phyloP scores from a whole-genome alignment of 2,888 invertebrate genomes.

The Minunthozetes semirufus region DNA sequence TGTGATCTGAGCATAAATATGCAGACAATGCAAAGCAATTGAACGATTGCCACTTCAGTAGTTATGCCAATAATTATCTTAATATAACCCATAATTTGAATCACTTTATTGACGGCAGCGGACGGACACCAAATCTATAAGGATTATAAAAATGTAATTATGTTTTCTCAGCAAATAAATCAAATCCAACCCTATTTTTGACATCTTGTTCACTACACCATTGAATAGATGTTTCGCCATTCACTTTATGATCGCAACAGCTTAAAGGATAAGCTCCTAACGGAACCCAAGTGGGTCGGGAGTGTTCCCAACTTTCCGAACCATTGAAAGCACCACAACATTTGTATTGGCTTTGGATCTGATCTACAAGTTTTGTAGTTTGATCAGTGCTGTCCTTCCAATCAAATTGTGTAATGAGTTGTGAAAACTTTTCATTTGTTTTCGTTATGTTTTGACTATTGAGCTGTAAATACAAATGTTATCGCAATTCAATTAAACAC shows the following conservation, averaged over 20 bases:
- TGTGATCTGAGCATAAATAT: constrained; percentile 15
- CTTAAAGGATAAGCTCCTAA: background rate
- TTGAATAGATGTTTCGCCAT: background rate
- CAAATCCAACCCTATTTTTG: background rate
- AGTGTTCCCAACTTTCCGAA: background rate
- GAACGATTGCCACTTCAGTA: background rate
- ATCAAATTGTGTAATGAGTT: background rate
- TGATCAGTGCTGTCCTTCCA: background rate
- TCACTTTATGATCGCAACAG: background rate
- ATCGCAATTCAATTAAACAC: background rate
- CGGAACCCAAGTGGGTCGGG: background rate
- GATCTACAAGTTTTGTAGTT: background rate
- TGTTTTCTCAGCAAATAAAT: background rate
- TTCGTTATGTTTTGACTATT: background rate
- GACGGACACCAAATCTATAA: background rate
- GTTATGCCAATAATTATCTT: background rate
- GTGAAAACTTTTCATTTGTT: background rate
- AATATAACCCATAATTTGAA: background rate
- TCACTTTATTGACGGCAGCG: background rate
- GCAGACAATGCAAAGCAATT: constrained; percentile 16
- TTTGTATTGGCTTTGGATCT: background rate
- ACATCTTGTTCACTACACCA: constrained; percentile 17
- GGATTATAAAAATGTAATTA: background rate
- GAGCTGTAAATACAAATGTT: background rate
- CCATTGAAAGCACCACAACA: constrained; percentile 12